phyloP scores from a whole-genome alignment of 2,797 vertebrate genomes.

The Eupleurogrammus muticus region DNA sequence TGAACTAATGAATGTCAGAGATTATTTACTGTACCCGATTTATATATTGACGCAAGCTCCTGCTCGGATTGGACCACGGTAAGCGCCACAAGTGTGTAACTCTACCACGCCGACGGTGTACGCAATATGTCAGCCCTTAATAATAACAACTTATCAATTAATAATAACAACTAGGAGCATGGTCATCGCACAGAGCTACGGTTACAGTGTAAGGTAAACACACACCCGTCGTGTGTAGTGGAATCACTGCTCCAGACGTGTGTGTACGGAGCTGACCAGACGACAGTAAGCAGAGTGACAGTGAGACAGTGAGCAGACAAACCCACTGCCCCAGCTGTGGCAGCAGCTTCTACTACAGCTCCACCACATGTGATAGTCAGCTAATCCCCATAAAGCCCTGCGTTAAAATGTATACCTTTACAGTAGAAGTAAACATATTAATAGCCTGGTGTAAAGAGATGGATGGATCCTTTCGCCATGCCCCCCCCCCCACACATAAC shows the following conservation, averaged over 20 bases:
- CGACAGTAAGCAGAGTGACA: too few relatives aligned
- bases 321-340: conserved; percentile 44
- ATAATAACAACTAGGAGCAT: conserved; percentile 10
- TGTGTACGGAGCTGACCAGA: conserved; percentile 62
- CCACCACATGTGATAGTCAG: neutral
- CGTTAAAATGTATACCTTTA: too few relatives aligned
- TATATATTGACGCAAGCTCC: too few relatives aligned
- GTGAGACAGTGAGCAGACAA: conserved; percentile 64
- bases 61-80: too few relatives aligned
- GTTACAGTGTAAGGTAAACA: conserved; percentile 51
- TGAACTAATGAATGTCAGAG: neutral
- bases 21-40: too few relatives aligned
- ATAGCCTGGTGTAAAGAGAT: too few relatives aligned
- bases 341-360: conserved; percentile 43
- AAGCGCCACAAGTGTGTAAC: conserved; percentile 34
- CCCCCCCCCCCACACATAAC: too few relatives aligned
- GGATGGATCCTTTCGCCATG: too few relatives aligned
- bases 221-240: conserved; percentile 20
- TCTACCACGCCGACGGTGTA: conserved; percentile 15
- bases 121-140: conserved; percentile 38
- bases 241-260: conserved; percentile 45
- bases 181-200: conserved; percentile 23
- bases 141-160: conserved; percentile 11
- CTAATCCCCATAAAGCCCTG: too few relatives aligned
- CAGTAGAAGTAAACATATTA: too few relatives aligned